Evolutionary conservation across 2,888 invertebrate species (phyloP), one percentile per base, ranked within the genome.

Genomic region (Callimorpha dominula): DNA sequence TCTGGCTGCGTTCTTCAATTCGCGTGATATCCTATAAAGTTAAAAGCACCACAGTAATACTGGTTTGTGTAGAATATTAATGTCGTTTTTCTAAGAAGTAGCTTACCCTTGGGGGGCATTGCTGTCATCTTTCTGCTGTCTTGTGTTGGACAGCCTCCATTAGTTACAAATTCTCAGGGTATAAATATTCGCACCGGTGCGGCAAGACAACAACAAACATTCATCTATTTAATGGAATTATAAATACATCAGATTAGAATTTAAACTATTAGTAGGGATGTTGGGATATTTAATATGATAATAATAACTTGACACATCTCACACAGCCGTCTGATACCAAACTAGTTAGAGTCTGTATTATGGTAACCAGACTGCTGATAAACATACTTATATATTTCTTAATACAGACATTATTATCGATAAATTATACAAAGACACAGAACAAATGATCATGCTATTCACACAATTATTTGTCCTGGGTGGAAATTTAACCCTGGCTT

Each of bases 61-160:
- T 84, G 81, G 81, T 77, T 77, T 83, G 83, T 81, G 85, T 87
- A 80, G 89, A 91, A 93, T 92, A 91, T 92, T 91, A 92, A 93
- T 92, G 92, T 88, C 86, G 88, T 92, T 91, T 90, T 90, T 88
- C 85, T 86, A 81, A 85, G 85, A 84, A 87, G 86, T 84, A 84
- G 81, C 82, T 81, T 86, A 85, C 87, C 88, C 88, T 86, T 83
- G 83, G 87, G 87, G 85, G 68, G 81, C 80, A 80, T 82, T 82
- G 85, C 85, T 83, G 88, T 92, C 91, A 91, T 92, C 90, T 89
- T 89, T 87, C 88, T 88, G 83, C 90, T 89, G 92, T 92, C 92
- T 86, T 84, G 81, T 81, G 83, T 85, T 79, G 88, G 93, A 93
- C 91, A 92, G 87, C 77, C 87, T 89, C 88, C 92, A 93, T 94